A percentile compares a stretch with the other conserved stretches of the same genome.
Evolutionary conservation across 2,113 vertebrate genomes (phyloP).

Genomic region (Pachypanchax playfairii): DNA sequence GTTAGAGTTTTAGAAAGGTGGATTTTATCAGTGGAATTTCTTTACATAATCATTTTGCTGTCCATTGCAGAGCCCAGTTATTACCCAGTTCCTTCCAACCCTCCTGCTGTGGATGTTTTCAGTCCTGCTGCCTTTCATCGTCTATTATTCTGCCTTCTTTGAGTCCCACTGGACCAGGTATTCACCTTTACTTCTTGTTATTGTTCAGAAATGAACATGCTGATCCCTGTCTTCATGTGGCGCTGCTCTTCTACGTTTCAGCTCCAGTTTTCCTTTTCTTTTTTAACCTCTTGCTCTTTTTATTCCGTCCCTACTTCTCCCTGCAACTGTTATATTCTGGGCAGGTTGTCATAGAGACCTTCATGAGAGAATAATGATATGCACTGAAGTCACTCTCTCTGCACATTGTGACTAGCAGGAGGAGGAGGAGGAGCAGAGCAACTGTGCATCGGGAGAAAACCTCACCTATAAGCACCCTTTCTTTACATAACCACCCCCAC

Average conservation of each 20-base stretch:
- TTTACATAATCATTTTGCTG: constrained; percentile 20
- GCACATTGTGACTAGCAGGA: constrained; percentile 49
- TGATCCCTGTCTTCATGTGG: constrained; percentile 15
- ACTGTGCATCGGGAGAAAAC: constrained; percentile 62
- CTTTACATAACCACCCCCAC: constrained; percentile 72
- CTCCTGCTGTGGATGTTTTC: constrained; percentile 95
- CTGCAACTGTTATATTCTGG: constrained; percentile 70
- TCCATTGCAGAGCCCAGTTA: constrained; percentile 86
- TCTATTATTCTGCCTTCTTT: constrained; percentile 93
- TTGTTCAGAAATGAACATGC: background rate
- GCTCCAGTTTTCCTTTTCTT: constrained; percentile 13
- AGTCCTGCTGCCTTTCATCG: constrained; percentile 91
- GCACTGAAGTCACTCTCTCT: constrained; percentile 60
- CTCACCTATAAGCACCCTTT: constrained; percentile 63
- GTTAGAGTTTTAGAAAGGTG: constrained; percentile 59
- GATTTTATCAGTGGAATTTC: background rate
- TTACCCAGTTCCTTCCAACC: constrained; percentile 96
- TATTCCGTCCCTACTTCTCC: constrained; percentile 33
- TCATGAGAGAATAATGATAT: constrained; percentile 76
- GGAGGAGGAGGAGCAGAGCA: constrained; percentile 56
- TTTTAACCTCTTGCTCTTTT: constrained; percentile 40
- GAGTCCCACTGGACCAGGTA: constrained; percentile 98
- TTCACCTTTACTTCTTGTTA: constrained; percentile 30
- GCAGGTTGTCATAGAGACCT: constrained; percentile 85
- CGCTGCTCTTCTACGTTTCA: constrained; percentile 13